Evolutionary conservation across 2,113 vertebrate species (phyloP).

Genomic region (Halcyon malimbica): DNA sequence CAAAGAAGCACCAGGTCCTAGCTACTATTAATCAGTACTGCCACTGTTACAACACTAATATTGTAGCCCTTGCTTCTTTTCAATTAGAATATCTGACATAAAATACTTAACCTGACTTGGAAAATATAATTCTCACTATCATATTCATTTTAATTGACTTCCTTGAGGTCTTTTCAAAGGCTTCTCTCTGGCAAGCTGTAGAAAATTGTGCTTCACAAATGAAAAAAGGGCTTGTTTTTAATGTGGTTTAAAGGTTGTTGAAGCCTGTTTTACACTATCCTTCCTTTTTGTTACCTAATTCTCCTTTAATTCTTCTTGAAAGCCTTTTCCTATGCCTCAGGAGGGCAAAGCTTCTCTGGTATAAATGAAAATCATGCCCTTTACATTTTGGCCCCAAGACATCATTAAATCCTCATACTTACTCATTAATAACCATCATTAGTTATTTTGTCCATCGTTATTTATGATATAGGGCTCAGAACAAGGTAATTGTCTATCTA

Average conservation of each 20-base stretch:
- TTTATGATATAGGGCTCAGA: not conserved
- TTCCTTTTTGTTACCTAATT: not conserved
- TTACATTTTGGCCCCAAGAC: not conserved
- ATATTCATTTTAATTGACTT: not conserved
- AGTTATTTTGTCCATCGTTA: not conserved
- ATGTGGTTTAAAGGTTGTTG: not conserved
- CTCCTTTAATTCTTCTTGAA: not conserved
- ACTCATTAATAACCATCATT: not conserved
- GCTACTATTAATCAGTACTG: constrained; percentile 19
- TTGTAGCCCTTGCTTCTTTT: constrained; percentile 21
- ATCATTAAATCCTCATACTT: not conserved
- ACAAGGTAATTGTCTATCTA: not conserved
- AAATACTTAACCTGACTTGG: not conserved
- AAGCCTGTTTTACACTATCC: not conserved
- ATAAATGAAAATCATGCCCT: not conserved
- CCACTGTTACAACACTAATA: not conserved
- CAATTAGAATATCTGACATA: not conserved
- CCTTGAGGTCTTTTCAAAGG: not conserved
- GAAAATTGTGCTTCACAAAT: not conserved
- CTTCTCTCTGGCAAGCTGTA: not conserved
- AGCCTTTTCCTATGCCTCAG: not conserved
- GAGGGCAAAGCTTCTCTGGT: not conserved
- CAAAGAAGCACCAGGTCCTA: not conserved
- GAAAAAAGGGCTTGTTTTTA: not conserved
- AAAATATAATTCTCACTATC: not conserved